A percentile compares a stretch with the other conserved stretches of the same genome.
Conservation (phyloP, 1,140 invertebrate species). For the Euura lappo region DNA sequence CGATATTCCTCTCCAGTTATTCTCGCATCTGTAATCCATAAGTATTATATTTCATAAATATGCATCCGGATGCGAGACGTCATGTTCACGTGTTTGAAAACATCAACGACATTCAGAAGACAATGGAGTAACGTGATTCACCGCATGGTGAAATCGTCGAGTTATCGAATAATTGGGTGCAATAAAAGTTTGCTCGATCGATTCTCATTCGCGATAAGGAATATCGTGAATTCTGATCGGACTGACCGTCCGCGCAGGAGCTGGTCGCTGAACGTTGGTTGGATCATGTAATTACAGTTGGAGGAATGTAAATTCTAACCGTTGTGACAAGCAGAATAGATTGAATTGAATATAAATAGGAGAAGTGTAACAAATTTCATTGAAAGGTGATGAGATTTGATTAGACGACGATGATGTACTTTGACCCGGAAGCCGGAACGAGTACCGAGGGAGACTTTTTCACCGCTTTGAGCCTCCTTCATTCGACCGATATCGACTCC, state of each 20-base stretch:
- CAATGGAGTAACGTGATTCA: not conserved
- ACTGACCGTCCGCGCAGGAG: not conserved
- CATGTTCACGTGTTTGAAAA: too few species aligned
- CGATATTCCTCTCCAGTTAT: not conserved
- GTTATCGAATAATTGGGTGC: not conserved
- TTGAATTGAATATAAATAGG: too few species aligned
- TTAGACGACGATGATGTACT: conserved; percentile 4
- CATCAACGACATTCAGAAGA: not conserved
- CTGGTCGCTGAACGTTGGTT: not conserved
- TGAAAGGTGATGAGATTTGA: too few species aligned
- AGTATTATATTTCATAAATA: too few species aligned
- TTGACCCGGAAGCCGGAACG: not conserved
- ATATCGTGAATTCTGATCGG: not conserved
- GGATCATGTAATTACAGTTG: not conserved
- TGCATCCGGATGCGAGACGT: too few species aligned
- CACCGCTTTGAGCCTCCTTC: conserved; percentile 35
- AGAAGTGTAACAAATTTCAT: too few species aligned
- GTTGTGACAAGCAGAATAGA: too few species aligned
- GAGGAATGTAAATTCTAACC: too few species aligned
- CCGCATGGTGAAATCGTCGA: not conserved
- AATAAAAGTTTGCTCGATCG: not conserved
- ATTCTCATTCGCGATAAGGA: not conserved
- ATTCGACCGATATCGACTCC: conserved; percentile 37
- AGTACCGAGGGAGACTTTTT: conserved; percentile 31
- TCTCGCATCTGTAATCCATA: not conserved